phyloP scores from a whole-genome alignment of 2,113 vertebrate species.

The Cepphus grylle region DNA sequence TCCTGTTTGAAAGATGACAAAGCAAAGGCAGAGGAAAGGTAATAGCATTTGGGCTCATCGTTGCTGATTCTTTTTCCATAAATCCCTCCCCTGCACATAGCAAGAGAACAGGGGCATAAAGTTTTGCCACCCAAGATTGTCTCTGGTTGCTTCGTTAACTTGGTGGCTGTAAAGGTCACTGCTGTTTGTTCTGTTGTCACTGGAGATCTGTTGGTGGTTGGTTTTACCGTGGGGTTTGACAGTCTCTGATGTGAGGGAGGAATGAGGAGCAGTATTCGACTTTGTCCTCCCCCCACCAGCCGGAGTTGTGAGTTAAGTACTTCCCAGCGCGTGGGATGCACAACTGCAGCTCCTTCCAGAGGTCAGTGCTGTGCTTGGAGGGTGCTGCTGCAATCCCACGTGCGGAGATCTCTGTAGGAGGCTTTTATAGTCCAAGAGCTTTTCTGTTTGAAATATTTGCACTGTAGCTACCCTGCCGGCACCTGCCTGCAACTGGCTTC shows the following conservation, averaged over 20 bases:
- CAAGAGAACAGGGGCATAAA: background rate
- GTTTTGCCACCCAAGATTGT: background rate
- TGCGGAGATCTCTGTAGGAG: background rate
- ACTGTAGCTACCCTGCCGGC: accelerated
- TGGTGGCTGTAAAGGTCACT: background rate
- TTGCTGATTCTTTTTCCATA: background rate
- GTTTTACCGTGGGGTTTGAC: background rate
- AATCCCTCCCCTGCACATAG: background rate
- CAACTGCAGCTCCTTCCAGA: background rate
- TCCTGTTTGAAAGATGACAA: background rate
- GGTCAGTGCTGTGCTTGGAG: background rate
- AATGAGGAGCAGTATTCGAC: background rate
- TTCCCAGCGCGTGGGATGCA: background rate
- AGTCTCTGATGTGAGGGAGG: background rate
- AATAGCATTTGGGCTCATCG: background rate
- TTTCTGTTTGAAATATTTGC: background rate
- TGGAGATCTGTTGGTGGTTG: background rate
- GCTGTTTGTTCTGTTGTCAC: background rate
- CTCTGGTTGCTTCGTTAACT: background rate
- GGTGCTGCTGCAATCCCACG: background rate
- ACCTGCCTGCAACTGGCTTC: background rate
- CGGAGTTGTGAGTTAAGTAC: background rate
- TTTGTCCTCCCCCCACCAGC: background rate
- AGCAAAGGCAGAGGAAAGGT: background rate
- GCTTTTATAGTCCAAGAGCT: background rate